These are phyloP conservation scores for Xestoiulus laeticollis DNA, from an alignment of 2,888 invertebrate species.

Conservation along the genomic window DNA sequence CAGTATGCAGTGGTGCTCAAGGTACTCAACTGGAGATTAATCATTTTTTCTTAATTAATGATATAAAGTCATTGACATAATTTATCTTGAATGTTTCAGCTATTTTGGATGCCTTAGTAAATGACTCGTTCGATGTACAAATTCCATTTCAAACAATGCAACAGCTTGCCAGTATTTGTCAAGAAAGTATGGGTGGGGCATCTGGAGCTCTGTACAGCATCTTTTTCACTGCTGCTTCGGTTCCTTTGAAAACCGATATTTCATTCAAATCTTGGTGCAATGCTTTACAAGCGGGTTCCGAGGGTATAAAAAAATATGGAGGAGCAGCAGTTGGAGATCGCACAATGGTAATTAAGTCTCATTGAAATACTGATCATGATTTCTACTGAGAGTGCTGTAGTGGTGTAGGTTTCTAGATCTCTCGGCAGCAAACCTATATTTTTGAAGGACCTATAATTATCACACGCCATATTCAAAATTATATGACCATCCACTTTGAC, in stretches of 20 bases:
- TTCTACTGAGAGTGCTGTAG: too few species aligned
- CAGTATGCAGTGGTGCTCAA: slow-evolving; percentile 68
- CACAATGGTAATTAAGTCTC: slow-evolving; percentile 77
- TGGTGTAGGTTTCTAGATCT: too few species aligned
- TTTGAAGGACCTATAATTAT: too few species aligned
- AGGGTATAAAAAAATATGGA: slow-evolving; percentile 75
- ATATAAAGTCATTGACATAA: background rate
- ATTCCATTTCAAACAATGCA: slow-evolving; percentile 45
- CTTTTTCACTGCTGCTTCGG: slow-evolving; percentile 74
- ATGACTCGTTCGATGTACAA: background rate
- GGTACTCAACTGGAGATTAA: background rate
- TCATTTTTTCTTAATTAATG: background rate
- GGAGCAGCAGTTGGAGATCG: slow-evolving; percentile 78
- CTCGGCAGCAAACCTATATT: too few species aligned
- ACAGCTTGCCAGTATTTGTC: slow-evolving; percentile 49
- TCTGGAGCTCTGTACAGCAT: slow-evolving; percentile 83
- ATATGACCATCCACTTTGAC: too few species aligned
- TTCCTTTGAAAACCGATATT: slow-evolving; percentile 47
- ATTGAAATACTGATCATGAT: too few species aligned
- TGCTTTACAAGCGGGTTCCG: slow-evolving; percentile 70
- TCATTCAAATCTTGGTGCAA: slow-evolving; percentile 66
- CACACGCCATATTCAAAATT: too few species aligned
- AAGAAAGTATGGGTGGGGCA: slow-evolving; percentile 77
- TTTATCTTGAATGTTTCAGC: slow-evolving; percentile 56
- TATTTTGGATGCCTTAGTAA: slow-evolving; percentile 48